phyloP scores from a whole-genome alignment of 2,888 invertebrate genomes.

The Galeruca laticollis region DNA sequence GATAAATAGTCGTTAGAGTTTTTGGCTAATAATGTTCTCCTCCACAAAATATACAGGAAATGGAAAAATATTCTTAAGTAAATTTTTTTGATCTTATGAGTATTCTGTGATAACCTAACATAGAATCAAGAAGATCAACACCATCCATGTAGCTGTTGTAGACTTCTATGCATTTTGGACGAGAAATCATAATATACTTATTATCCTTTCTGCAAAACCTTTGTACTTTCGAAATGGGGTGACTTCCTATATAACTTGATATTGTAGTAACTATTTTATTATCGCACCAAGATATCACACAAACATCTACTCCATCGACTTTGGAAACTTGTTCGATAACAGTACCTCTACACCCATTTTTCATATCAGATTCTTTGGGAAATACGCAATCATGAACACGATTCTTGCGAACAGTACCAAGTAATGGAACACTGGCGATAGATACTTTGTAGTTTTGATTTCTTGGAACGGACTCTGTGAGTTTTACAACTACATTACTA shows the following conservation, averaged over 20 bases:
- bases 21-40: not conserved
- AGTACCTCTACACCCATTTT: not conserved
- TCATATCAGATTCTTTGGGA: not conserved
- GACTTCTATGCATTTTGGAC: conserved; percentile 2
- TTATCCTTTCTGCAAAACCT: conserved; percentile 40
- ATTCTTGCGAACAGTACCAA: not conserved
- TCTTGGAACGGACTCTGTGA: not conserved
- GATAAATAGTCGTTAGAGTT: not conserved
- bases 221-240: conserved; percentile 37
- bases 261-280: conserved; percentile 59
- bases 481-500: conserved; percentile 10
- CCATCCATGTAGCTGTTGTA: conserved; percentile 22
- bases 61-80: conserved; percentile 18
- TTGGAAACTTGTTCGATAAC: conserved; percentile 47
- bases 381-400: too few species aligned
- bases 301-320: conserved; percentile 47
- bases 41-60: conserved; percentile 20
- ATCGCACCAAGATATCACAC: conserved; percentile 57
- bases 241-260: conserved; percentile 56
- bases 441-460: not conserved
- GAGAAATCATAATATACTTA: too few species aligned
- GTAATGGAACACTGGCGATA: not conserved
- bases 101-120: conserved; percentile 23
- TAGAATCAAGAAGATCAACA: conserved; percentile 23
- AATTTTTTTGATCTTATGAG: conserved; percentile 6